Base-by-base conservation (phyloP, 2,888 invertebrate genomes). In the Tridacna gigas region DNA sequence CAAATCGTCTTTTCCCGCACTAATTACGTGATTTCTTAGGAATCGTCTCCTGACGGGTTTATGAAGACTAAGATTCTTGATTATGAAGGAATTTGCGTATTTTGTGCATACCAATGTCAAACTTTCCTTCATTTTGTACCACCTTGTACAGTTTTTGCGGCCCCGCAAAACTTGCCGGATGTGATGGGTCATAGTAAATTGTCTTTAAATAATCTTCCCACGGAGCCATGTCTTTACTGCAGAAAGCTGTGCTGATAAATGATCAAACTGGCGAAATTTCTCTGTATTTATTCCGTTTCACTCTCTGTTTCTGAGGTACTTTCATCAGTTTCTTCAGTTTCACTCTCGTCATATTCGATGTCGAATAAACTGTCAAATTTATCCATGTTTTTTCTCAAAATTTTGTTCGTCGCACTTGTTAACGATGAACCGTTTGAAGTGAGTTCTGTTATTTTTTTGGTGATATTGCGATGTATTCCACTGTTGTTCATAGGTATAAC, bases 171-270 rank as follows among this genome's bases (percentile, higher is more conserved):
- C 86, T 80, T 0, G 74, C 86, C 5, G 82, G 81, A 48, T 86
- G 86, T 20, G 26, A 20, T 0, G 84, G 84, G 74, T 86, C 76
- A 26, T 77, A 84, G 65, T 82, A 86, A 48, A 84, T 82, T 22
- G 61, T 56, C 67, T 82, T 83, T 74, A 86, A 75, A 80, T 88
- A 88, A n/a, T 86, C 75, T 48, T 86, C 86, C 86, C 79, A 86
- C 9, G 51, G 56, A 37, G 77, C 69, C 74, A 77, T 83, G 76
- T 77, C 66, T 48, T 26, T 26, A 25, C 74, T 25, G 7, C 60
- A 51, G 28, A 22, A 51, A 22, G n/a, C 2, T n/a, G 65, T 66
- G 18, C 60, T 37, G 37, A 37, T 37, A n/a, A n/a, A n/a, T n/a
- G n/a, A n/a, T n/a, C n/a, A n/a, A 37, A 63, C 22, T 5, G 45